These are phyloP conservation scores for Amazonetta brasiliensis DNA, from an alignment of 2,797 vertebrate genomes.

Conservation along the genomic window DNA sequence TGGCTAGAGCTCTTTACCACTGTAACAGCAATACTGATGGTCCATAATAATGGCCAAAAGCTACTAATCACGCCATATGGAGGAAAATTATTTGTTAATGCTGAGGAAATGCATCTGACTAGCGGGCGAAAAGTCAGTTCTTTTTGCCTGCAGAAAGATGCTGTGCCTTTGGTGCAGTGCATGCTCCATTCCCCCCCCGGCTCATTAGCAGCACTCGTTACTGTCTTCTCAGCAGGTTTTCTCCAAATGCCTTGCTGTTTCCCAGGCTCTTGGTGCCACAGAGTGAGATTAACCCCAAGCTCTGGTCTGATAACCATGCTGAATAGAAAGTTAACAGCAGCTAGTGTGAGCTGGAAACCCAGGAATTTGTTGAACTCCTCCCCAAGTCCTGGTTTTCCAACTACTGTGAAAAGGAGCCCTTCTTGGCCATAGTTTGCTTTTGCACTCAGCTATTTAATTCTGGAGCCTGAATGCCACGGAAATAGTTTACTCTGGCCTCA, in stretches of 20 bases:
- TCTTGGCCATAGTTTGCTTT: neutral
- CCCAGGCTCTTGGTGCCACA: constrained; percentile 26
- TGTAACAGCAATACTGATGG: neutral
- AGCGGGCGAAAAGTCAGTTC: neutral
- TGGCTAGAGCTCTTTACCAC: neutral
- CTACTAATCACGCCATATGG: accelerated
- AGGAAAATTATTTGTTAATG: neutral
- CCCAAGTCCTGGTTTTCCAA: neutral
- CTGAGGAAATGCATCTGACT: neutral
- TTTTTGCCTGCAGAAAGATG: neutral
- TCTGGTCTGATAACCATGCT: constrained; percentile 26
- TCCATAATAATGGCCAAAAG: neutral
- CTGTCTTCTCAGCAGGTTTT: constrained; percentile 39
- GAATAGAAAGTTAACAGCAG: constrained; percentile 18
- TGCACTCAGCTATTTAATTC: neutral
- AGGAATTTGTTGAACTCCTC: neutral
- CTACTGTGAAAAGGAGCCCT: neutral
- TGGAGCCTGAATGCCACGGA: neutral
- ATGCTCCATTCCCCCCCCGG: neutral
- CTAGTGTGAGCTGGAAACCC: neutral
- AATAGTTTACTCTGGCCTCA: neutral
- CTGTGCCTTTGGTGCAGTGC: neutral
- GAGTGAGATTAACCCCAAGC: constrained; percentile 3
- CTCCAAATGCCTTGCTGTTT: constrained; percentile 15
- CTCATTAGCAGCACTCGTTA: constrained; percentile 36